These are phyloP conservation scores for Chaetura pelagica DNA, from an alignment of 2,113 vertebrate genomes.

Conservation along the genomic window DNA sequence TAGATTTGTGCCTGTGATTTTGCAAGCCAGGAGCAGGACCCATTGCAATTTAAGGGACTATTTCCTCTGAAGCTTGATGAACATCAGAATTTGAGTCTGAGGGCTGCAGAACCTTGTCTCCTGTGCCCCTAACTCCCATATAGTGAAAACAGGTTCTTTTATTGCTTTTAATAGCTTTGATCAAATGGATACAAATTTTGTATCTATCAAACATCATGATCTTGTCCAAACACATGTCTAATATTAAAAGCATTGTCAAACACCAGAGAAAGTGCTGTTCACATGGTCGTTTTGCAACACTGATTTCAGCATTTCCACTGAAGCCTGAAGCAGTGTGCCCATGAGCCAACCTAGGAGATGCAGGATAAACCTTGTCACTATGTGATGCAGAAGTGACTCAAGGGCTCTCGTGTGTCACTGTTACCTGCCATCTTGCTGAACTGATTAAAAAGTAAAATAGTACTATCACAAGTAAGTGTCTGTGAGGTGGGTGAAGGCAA, in stretches of 20 bases:
- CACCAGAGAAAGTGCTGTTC: background rate
- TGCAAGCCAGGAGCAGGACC: no score
- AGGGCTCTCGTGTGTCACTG: background rate
- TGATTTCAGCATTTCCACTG: background rate
- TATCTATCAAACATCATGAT: background rate
- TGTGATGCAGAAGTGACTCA: background rate
- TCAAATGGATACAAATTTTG: background rate
- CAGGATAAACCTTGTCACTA: background rate
- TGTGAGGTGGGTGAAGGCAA: background rate
- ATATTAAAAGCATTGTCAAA: background rate
- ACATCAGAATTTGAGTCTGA: background rate
- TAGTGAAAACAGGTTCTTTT: background rate
- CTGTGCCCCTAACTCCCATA: background rate
- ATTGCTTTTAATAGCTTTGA: background rate
- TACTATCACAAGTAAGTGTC: background rate
- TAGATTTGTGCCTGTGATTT: no score
- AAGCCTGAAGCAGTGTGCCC: background rate
- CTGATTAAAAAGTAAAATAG: background rate
- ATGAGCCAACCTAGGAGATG: background rate
- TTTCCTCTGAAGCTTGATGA: background rate
- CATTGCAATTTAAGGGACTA: background rate
- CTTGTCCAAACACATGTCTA: background rate
- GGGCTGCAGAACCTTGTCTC: background rate
- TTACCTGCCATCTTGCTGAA: background rate
- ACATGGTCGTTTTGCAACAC: background rate